These are phyloP conservation scores for Tetragnatha montana DNA, from an alignment of 2,888 invertebrate species.

Conservation along the genomic window DNA sequence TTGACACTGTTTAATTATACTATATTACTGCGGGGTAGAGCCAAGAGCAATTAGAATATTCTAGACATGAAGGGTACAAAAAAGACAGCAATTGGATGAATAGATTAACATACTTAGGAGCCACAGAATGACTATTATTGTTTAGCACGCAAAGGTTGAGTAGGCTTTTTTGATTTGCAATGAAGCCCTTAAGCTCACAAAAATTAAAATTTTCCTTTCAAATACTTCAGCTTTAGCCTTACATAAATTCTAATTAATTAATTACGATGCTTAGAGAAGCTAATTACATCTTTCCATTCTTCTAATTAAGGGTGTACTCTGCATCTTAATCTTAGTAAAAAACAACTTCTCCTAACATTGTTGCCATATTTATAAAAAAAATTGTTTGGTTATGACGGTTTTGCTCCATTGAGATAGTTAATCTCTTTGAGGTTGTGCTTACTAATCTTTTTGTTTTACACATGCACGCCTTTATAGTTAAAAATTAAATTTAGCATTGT, in stretches of 20 bases:
- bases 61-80: constrained; percentile 23
- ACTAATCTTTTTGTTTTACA: too few relatives aligned
- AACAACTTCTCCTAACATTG: background rate
- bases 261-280: constrained; percentile 43
- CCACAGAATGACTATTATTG: constrained; percentile 35
- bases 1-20: constrained; percentile 64
- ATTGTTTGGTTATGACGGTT: background rate
- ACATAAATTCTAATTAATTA: constrained; percentile 60
- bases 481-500: too few relatives aligned
- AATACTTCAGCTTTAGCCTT: constrained; percentile 37
- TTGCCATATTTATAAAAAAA: constrained; percentile 3
- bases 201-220: constrained; percentile 45
- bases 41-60: constrained; percentile 52
- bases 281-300: constrained; percentile 47
- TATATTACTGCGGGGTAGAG: constrained; percentile 42
- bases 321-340: background rate
- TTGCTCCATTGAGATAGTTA: too few relatives aligned
- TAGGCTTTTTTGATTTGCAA: constrained; percentile 38
- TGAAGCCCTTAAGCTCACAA: constrained; percentile 13
- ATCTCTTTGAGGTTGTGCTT: too few relatives aligned
- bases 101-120: constrained; percentile 49
- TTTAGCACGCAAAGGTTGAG: constrained; percentile 11
- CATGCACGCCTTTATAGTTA: too few relatives aligned
- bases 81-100: constrained; percentile 31
- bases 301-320: constrained; percentile 29